Evolutionary conservation across 2,797 vertebrate species (phyloP).

Genomic region (Muraenolepis orangiensis): DNA sequence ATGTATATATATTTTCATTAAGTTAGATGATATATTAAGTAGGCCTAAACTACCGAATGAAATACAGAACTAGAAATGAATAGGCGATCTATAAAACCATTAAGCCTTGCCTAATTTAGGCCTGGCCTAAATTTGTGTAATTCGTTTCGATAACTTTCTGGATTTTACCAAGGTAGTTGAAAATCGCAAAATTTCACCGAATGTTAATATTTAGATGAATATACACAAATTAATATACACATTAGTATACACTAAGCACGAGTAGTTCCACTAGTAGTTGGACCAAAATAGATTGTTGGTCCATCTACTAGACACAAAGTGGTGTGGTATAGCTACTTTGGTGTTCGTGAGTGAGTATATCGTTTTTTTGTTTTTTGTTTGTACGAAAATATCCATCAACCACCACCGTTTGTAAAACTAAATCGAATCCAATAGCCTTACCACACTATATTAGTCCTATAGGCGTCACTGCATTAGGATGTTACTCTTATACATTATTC

Average conservation of each 20-base stretch:
- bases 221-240: no score
- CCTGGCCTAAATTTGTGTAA: background rate
- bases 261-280: no score
- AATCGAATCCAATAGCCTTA: background rate
- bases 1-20: no score
- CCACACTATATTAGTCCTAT: background rate
- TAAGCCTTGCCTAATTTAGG: background rate
- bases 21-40: no score
- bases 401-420: background rate
- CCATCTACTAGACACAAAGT: no score
- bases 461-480: background rate
- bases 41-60: no score
- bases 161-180: background rate
- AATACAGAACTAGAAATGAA: background rate
- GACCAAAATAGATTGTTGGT: background rate
- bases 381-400: background rate
- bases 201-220: no score
- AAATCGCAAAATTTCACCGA: background rate
- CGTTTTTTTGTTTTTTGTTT: background rate
- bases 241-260: no score
- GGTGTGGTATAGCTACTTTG: background rate
- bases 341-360: background rate
- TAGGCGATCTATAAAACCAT: background rate
- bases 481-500: background rate
- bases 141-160: background rate